phyloP scores from a whole-genome alignment of 2,797 vertebrate genomes.

The Thaleichthys pacificus region DNA sequence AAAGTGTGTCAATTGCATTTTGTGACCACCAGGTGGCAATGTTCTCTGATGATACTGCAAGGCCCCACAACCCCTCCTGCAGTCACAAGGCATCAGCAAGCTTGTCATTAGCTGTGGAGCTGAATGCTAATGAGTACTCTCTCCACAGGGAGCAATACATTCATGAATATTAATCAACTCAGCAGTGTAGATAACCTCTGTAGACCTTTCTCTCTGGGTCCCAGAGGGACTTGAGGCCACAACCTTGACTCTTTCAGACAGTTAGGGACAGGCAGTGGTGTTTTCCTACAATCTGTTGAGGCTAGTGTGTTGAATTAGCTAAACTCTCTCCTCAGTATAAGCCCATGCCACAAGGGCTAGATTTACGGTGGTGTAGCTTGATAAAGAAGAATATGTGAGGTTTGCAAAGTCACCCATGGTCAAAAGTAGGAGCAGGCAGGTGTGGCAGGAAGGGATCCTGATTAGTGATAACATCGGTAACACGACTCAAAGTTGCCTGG shows the following conservation, averaged over 20 bases:
- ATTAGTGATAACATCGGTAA: too few species aligned
- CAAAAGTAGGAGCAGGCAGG: too few species aligned
- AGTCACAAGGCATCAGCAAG: slow-evolving; percentile 17
- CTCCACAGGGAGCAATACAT: slow-evolving; percentile 28
- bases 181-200: slow-evolving; percentile 34
- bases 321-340: too few species aligned
- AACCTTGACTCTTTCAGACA: background rate
- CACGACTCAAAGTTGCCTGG: too few species aligned
- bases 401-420: too few species aligned
- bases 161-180: slow-evolving; percentile 36
- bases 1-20: background rate
- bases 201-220: slow-evolving; percentile 30
- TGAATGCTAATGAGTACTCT: slow-evolving; percentile 24
- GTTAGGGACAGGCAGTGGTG: background rate
- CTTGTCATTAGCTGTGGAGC: slow-evolving; percentile 26
- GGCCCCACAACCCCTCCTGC: background rate
- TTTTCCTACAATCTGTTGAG: too few species aligned
- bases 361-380: too few species aligned
- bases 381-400: too few species aligned
- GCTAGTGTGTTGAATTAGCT: too few species aligned
- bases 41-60: slow-evolving; percentile 29
- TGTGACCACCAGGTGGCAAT: slow-evolving; percentile 54
- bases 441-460: too few species aligned
- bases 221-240: background rate
- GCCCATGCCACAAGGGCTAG: too few species aligned